phyloP scores from a whole-genome alignment of 2,888 invertebrate genomes.

The Tipula lateralis region DNA sequence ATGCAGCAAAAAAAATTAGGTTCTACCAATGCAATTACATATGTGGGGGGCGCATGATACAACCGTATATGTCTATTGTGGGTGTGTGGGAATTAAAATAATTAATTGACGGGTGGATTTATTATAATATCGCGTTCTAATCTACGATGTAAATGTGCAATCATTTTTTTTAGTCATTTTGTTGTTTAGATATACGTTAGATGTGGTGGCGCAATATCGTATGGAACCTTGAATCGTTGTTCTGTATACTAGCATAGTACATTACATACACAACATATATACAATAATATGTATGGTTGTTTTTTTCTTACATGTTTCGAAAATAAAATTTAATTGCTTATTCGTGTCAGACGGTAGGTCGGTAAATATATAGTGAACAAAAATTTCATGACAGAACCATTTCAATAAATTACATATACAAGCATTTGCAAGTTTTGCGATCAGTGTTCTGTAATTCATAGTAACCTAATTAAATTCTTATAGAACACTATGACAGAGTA shows the following conservation, averaged over 20 bases:
- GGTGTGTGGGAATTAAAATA: neutral
- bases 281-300: neutral
- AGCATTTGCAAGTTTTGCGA: neutral
- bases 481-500: neutral
- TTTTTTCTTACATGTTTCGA: neutral
- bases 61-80: neutral
- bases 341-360: conserved; percentile 29
- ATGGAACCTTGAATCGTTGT: neutral
- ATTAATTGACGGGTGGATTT: conserved; percentile 9
- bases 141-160: conserved; percentile 4
- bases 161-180: neutral
- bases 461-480: neutral
- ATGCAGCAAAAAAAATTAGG: neutral
- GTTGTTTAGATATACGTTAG: neutral
- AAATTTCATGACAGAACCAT: conserved; percentile 24
- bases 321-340: conserved; percentile 27
- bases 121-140: neutral
- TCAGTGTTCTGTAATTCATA: neutral
- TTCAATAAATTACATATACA: conserved; percentile 13
- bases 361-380: conserved; percentile 11
- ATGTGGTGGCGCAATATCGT: conserved; percentile 2
- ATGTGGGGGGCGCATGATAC: conserved; percentile 3
- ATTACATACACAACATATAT: neutral
- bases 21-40: neutral
- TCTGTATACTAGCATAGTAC: neutral